A percentile compares a stretch with the other conserved stretches of the same genome.
phyloP scores from a whole-genome alignment of 2,888 invertebrate species.

The Drosophila atripex region DNA sequence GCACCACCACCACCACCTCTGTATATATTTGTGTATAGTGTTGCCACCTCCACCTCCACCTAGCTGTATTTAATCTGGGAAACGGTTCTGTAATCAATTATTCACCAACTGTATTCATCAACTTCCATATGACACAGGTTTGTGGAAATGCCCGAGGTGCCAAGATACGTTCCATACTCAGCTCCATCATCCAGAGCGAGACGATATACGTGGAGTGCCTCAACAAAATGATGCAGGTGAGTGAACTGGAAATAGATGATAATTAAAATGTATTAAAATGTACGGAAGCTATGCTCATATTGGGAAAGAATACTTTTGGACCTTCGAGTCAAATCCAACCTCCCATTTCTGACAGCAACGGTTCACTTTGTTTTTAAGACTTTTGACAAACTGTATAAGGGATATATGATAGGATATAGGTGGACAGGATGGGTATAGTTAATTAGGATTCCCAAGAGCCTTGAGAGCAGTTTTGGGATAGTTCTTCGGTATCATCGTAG shows the following conservation, averaged over 20 bases:
- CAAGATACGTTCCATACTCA: conserved; percentile 94
- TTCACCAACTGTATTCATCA: conserved; percentile 17
- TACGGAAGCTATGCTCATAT: no score
- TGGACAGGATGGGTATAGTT: no score
- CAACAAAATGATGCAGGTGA: conserved; percentile 93
- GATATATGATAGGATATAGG: no score
- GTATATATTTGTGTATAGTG: conserved; percentile 40
- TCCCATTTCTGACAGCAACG: no score
- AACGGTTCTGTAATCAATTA: not conserved
- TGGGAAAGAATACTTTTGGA: no score
- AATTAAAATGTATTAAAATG: not conserved
- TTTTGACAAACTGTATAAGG: no score
- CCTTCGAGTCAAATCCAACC: no score
- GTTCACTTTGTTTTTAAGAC: no score
- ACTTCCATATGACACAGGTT: conserved; percentile 68
- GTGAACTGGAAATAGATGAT: conserved; percentile 23
- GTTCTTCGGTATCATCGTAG: no score
- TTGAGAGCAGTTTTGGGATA: no score
- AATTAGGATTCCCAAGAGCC: no score
- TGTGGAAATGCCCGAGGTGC: conserved; percentile 89
- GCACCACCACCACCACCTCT: conserved; percentile 3
- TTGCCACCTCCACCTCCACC: not conserved
- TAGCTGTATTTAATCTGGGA: not conserved
- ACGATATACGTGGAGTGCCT: conserved; percentile 95
- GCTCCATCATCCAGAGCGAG: conserved; percentile 96